Evolutionary conservation across 2,113 vertebrate species (phyloP).

Genomic region (Cercopithecus mona): DNA sequence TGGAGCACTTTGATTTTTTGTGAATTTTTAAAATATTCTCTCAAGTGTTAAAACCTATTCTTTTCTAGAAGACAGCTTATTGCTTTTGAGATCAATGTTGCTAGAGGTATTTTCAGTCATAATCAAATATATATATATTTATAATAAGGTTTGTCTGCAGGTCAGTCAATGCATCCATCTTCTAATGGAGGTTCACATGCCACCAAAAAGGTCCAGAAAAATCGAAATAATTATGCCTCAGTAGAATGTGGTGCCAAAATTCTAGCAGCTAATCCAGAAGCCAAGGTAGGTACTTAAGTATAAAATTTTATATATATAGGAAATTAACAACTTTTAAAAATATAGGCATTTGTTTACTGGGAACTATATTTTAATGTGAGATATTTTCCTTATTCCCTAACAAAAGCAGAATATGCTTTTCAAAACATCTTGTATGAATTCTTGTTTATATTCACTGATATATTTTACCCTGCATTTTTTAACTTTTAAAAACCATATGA

Average conservation of each 20-base stretch:
- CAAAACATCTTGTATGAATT: slow-evolving; percentile 14
- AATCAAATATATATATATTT: slow-evolving; percentile 58
- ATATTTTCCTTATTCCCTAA: background rate
- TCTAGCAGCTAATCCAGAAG: slow-evolving; percentile 96
- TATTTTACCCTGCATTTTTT: background rate
- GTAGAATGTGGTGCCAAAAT: slow-evolving; percentile 99
- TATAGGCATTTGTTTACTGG: background rate
- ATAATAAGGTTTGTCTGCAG: slow-evolving; percentile 83
- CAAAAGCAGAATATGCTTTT: slow-evolving; percentile 16
- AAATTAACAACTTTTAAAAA: slow-evolving; percentile 13
- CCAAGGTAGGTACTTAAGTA: slow-evolving; percentile 95
- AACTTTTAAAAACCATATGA: slow-evolving; percentile 10
- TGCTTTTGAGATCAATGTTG: slow-evolving; percentile 52
- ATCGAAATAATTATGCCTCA: slow-evolving; percentile 98
- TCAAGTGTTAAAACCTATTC: slow-evolving; percentile 17
- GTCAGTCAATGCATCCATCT: slow-evolving; percentile 94
- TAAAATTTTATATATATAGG: background rate
- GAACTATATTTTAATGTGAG: background rate
- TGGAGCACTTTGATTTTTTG: slow-evolving; percentile 1
- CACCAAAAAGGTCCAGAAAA: slow-evolving; percentile 97
- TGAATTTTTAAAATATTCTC: slow-evolving; percentile 32
- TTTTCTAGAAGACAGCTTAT: background rate
- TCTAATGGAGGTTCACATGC: slow-evolving; percentile 90
- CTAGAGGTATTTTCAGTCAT: slow-evolving; percentile 9
- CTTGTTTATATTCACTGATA: background rate